Base-by-base conservation (phyloP, 1,140 invertebrate species). In the Achroia grisella region DNA sequence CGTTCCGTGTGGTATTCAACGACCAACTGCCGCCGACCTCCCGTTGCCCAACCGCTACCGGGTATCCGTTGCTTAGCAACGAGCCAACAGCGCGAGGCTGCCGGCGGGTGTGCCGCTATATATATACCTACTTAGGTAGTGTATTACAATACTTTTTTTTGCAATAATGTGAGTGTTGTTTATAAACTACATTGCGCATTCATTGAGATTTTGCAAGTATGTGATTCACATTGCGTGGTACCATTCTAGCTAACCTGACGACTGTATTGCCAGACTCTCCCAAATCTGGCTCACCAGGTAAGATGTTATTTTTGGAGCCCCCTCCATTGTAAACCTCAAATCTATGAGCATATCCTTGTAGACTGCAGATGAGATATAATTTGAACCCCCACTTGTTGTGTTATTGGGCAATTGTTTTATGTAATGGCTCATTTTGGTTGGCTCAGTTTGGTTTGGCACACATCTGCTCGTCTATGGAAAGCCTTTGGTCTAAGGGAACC, bases 291-390 rank as follows among this genome's bases (percentile, higher is more conserved):
- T 74, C 56, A 48, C 52, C 62, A 52, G 43, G 47, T 37, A 53
- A 27, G 12, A 46, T 13, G 12, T 56, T 52, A 54, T 59, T 71
- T 41, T 75, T 23, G 17, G 17, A 23, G 17, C 17, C 56, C 47
- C 63, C 45, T 13, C 74, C 71, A 46, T 55, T 56, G 48, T 83
- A 80, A 32, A 82, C 54, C 44, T 80, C 74, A 78, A 84, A 79
- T 52, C 87, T 75, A 57, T 80, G 61, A 30, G 71, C 61, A 48
- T 73, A 70, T 14, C 75, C 78, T 51, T 48, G 58, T 13, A 55
- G 10, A 29, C 46, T 54, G 49, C 59, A 69, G 13, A 74, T 44
- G n/a, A 71, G 56, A 53, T 66, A 87, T 41, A 86, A 59, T 61
- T 86, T 86, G n/a, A 81, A 78, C n/a, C 77, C 80, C 62, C 55